Base-by-base conservation (phyloP, 2,888 invertebrate genomes). In the Caenorhabditis imperialis region DNA sequence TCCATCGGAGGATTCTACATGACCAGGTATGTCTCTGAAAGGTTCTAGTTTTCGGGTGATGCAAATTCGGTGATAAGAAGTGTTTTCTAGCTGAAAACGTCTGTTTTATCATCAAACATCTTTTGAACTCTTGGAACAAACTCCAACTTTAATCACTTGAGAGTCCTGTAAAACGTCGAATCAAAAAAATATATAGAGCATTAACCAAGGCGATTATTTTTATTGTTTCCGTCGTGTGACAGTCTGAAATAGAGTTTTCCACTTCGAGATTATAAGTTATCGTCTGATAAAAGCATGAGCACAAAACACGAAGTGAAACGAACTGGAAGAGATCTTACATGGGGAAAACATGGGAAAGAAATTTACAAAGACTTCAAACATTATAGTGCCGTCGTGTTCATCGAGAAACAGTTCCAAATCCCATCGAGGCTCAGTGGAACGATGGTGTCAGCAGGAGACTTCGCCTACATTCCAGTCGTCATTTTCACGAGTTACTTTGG, bases 1-100 rank as follows among this genome's bases (percentile, higher is more conserved):
- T 85, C 88, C 16, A 88, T 88, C 60, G 86, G 86, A 30, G 86
- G 86, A 45, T 88, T 88, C 57, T 88, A 86, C 71, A 85, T 88
- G 85, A 86, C 86, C 42, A 87, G 84, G 86, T 84, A 27, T 38
- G 61, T 42, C 33, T 22, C n/a, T n/a, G n/a, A n/a, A n/a, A n/a
- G n/a, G n/a, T n/a, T n/a, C n/a, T n/a, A n/a, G n/a, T n/a, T n/a
- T n/a, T n/a, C n/a, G n/a, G n/a, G n/a, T n/a, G n/a, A n/a, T n/a
- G n/a, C n/a, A n/a, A n/a, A n/a, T n/a, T n/a, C n/a, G n/a, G n/a
- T n/a, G n/a, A n/a, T n/a, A n/a, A n/a, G n/a, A n/a, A n/a, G n/a
- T n/a, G n/a, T n/a, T n/a, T n/a, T n/a, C n/a, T n/a, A n/a, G n/a
- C n/a, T n/a, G n/a, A n/a, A n/a, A n/a, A n/a, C n/a, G n/a, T n/a